phyloP scores from a whole-genome alignment of 2,113 vertebrate genomes.

The Zosterops hypoxanthus region DNA sequence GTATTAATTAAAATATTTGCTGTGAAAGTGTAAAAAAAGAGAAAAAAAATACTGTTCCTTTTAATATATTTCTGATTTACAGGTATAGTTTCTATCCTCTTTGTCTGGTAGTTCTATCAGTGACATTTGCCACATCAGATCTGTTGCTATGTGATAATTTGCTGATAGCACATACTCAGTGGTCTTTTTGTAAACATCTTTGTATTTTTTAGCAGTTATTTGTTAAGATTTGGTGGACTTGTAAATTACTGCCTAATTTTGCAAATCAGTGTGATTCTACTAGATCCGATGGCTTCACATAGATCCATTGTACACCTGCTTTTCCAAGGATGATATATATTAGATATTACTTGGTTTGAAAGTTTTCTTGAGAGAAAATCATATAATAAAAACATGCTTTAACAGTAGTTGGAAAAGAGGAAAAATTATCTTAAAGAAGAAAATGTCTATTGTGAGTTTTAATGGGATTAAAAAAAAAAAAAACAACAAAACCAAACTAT shows the following conservation, averaged over 20 bases:
- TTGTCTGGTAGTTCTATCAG: not conserved
- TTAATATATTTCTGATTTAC: not conserved
- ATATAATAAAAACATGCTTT: not conserved
- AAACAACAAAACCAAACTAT: not conserved
- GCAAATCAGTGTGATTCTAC: not conserved
- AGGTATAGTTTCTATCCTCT: not conserved
- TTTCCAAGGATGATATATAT: not conserved
- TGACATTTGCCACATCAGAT: not conserved
- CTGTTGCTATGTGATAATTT: not conserved
- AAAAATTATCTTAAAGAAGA: not conserved
- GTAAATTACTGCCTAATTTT: not conserved
- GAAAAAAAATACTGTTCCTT: not conserved
- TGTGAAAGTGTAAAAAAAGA: not conserved
- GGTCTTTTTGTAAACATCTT: not conserved
- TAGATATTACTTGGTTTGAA: not conserved
- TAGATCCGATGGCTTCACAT: not conserved
- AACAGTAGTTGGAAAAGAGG: not conserved
- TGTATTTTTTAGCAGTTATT: not conserved
- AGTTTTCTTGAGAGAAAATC: not conserved
- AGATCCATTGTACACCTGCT: not conserved
- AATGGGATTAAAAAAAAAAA: not conserved
- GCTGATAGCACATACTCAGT: not conserved
- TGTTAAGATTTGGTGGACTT: not conserved
- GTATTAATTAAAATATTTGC: not conserved
- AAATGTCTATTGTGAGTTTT: not conserved